Base-by-base conservation (phyloP, 2,797 vertebrate species). In the Bradypodion ventrale region DNA sequence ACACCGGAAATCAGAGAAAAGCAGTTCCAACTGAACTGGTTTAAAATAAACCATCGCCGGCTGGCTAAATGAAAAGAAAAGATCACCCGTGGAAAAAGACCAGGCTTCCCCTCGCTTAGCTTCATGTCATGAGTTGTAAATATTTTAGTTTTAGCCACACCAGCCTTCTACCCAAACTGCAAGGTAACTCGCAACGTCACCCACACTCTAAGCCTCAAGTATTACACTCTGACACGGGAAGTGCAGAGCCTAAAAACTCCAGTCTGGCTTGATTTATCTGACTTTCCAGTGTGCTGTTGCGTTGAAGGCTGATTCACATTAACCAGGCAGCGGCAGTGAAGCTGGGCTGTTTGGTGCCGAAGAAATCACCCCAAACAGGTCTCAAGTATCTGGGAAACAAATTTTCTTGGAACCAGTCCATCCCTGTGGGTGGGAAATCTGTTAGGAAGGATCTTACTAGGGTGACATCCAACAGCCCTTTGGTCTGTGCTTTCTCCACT, bases 401-500 rank as follows among this genome's bases (percentile, higher is more conserved):
- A n/a, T n/a, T n/a, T 78, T 78, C 59, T 44, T 78, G 75, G 75
- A 78, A 59, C 29, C 7, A 29, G 12, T 25, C 35, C 62, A 49
- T 49, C 77, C 44, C 77, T 32, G n/a, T 40, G 7, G 0, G 84
- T 60, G 35, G 27, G 70, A 79, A 70, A 89, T 5, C 3, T 0
- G 0, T 0, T 23, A 56, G 25, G 66, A 75, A n/a, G 59, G 27
- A 3, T 37, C 59, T 29, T 8, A 19, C n/a, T 35, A 29, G 65
- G 21, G 21, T 23, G 46, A 49, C 75, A 85, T 35, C 42, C 23
- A 69, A 0, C 0, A 1, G 3, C 9, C 66, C 0, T n/a, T 29
- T 15, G 12, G 63, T 9, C 21, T 0, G 60, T 23, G 0, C 8
- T 7, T 32, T 73, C 75, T 0, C 6, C 25, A 15, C 37, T 32